Conservation (phyloP, 37 sponge, comb jelly and placozoan genomes). For the Haliclona indistincta region DNA sequence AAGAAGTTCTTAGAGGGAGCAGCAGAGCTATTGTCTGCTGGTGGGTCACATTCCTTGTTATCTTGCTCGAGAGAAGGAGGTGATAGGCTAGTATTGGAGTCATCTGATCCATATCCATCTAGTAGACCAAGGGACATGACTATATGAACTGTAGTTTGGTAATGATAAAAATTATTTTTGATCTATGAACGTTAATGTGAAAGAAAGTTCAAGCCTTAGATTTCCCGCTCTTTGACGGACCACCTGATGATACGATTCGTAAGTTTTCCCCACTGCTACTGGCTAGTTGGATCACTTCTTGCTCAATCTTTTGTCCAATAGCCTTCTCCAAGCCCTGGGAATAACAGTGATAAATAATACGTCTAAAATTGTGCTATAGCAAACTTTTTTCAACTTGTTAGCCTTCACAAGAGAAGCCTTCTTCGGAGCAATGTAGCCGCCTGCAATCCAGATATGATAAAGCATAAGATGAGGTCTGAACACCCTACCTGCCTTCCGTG, state of each 20-base stretch:
- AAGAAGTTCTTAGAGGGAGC: not conserved
- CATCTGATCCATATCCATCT: conserved; percentile 44
- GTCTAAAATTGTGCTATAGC: not conserved
- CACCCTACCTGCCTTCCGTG: conserved; percentile 38
- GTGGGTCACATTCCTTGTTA: too few species aligned
- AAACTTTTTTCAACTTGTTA: conserved; percentile 40
- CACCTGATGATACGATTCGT: not conserved
- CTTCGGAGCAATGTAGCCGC: conserved; percentile 54
- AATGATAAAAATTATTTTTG: too few species aligned
- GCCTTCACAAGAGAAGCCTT: conserved; percentile 22
- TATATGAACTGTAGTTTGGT: not conserved
- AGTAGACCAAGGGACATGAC: conserved; percentile 47
- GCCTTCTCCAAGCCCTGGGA: conserved; percentile 46
- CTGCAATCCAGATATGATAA: conserved; percentile 15
- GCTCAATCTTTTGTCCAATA: conserved; percentile 52
- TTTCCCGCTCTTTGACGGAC: not conserved
- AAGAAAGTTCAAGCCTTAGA: not conserved
- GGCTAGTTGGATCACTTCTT: conserved; percentile 47
- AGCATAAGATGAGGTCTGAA: not conserved
- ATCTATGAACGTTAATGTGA: not conserved
- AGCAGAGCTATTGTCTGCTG: not conserved
- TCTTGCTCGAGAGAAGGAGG: too few species aligned
- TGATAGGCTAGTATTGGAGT: too few species aligned
- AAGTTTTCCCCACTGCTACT: conserved; percentile 15
- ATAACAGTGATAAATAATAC: not conserved